A percentile compares a stretch with the other conserved stretches of the same genome.
phyloP scores from a whole-genome alignment of 2,797 vertebrate species.

The Notolepis coatsorum region DNA sequence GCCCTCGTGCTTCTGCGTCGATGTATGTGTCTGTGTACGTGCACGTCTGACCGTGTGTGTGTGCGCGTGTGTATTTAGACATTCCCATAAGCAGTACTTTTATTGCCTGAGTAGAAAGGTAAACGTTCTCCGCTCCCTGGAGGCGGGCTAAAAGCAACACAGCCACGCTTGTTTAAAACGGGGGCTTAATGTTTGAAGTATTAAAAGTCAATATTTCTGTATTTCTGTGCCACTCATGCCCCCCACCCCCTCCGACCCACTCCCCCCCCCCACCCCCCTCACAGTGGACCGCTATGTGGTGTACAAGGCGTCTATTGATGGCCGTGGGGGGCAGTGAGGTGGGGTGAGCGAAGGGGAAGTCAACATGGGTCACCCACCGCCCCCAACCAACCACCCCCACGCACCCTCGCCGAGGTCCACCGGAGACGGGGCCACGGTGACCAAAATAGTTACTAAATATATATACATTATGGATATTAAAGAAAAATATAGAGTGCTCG shows the following conservation, averaged over 20 bases:
- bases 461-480: too few species aligned
- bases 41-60: not conserved
- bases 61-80: not conserved
- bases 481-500: not conserved
- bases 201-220: conserved; percentile 79
- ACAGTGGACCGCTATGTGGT: conserved; percentile 66
- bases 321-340: conserved; percentile 9
- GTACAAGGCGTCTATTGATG: conserved; percentile 74
- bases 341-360: conserved; percentile 29
- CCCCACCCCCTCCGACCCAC: not conserved
- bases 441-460: too few species aligned
- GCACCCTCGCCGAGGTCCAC: too few species aligned
- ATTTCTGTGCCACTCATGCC: too few species aligned
- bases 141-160: conserved; percentile 56
- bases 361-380: too few species aligned
- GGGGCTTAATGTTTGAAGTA: conserved; percentile 68
- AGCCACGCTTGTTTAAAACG: conserved; percentile 56
- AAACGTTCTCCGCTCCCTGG: conserved; percentile 38
- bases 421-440: too few species aligned
- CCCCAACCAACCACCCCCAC: too few species aligned
- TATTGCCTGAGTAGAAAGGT: conserved; percentile 48
- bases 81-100: conserved; percentile 26
- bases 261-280: conserved; percentile 20
- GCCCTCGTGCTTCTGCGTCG: too few species aligned
- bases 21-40: not conserved